Conservation (phyloP, 2,113 vertebrate species). For the Hemiscyllium ocellatum region DNA sequence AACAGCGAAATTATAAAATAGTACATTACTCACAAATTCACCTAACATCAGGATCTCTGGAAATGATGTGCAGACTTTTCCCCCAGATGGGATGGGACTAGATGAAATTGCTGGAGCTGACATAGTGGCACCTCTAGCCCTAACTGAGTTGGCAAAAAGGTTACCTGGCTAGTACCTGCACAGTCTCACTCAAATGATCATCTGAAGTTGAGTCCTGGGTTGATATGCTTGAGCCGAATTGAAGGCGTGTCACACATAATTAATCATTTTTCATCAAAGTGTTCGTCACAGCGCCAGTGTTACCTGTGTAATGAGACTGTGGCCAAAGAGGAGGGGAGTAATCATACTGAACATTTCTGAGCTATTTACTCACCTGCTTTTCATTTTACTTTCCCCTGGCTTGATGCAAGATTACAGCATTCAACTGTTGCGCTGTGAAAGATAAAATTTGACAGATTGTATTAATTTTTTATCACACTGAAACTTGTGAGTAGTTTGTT, state of each 20-base stretch:
- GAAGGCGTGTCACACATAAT: not conserved
- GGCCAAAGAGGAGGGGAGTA: not conserved
- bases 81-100: not conserved
- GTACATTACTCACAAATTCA: constrained; percentile 15
- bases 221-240: not conserved
- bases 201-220: not conserved
- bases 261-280: not conserved
- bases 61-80: not conserved
- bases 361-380: not conserved
- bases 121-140: not conserved
- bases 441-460: not conserved
- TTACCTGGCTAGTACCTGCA: too few relatives aligned
- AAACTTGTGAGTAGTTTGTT: not conserved
- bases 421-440: not conserved
- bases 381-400: not conserved
- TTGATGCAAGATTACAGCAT: not conserved
- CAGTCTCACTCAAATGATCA: not conserved
- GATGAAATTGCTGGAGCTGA: not conserved
- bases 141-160: not conserved
- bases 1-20: not conserved
- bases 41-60: constrained; percentile 25
- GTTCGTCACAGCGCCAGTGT: not conserved
- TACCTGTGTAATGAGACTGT: not conserved
- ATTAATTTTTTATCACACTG: not conserved
- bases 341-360: not conserved